These are phyloP conservation scores for Aplodontia rufa DNA, from an alignment of 2,113 vertebrate species.

Conservation along the genomic window DNA sequence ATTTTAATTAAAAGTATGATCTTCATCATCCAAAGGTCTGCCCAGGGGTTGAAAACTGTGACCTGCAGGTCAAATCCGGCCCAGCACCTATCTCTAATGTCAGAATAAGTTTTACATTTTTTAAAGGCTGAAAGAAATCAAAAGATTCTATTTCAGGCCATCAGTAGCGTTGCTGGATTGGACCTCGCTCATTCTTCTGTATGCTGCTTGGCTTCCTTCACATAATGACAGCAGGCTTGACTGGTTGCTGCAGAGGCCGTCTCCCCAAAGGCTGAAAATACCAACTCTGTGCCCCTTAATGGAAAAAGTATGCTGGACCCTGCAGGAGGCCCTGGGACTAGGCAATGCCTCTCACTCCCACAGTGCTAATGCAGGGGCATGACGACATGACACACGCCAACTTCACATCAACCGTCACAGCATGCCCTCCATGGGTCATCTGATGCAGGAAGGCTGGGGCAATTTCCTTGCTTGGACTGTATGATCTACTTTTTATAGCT, in stretches of 20 bases:
- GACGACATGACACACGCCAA: not conserved
- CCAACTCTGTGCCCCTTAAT: not conserved
- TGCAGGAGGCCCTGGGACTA: not conserved
- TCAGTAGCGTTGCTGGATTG: no score
- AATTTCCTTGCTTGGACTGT: not conserved
- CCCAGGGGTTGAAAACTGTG: no score
- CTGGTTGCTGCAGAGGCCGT: not conserved
- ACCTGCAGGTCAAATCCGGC: not conserved
- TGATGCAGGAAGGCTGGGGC: not conserved
- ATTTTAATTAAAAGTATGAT: not conserved
- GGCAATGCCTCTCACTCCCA: not conserved
- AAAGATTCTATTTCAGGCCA: not conserved
- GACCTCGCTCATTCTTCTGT: not conserved
- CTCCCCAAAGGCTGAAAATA: not conserved
- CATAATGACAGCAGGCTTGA: not conserved
- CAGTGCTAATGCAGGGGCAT: no score
- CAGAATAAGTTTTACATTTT: not conserved
- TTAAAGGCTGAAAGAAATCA: not conserved
- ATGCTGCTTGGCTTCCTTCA: not conserved
- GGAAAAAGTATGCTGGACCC: not conserved
- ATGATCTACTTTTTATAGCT: not conserved
- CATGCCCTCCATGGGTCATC: not conserved
- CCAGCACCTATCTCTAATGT: not conserved
- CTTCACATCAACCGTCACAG: not conserved
- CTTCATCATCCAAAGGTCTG: not conserved